Conservation (phyloP, 2,888 invertebrate species). For the Plebejus argus region DNA sequence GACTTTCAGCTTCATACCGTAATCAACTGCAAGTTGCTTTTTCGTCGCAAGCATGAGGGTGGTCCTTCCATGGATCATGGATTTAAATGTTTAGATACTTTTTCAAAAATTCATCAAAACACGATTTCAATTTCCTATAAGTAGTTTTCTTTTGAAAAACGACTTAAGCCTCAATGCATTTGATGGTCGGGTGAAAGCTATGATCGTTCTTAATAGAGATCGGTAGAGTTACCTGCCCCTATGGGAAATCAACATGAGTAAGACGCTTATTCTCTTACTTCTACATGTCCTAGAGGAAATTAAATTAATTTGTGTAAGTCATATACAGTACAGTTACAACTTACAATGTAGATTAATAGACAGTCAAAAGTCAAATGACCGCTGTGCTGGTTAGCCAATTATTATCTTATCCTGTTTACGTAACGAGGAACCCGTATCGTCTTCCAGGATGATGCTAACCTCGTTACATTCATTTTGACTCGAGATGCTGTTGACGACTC, state of each 20-base stretch:
- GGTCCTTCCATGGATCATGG: too few relatives aligned
- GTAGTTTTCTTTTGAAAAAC: too few relatives aligned
- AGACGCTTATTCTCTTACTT: not conserved
- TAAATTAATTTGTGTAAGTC: not conserved
- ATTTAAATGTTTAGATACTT: too few relatives aligned
- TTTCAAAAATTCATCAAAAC: too few relatives aligned
- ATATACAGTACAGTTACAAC: not conserved
- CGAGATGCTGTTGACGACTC: not conserved
- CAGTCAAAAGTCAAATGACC: constrained; percentile 29
- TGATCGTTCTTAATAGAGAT: not conserved
- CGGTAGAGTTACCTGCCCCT: not conserved
- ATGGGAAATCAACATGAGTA: not conserved
- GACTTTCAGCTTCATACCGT: too few relatives aligned
- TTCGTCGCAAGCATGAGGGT: too few relatives aligned
- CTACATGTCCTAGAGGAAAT: not conserved
- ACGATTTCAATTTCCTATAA: too few relatives aligned
- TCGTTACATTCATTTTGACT: constrained; percentile 5
- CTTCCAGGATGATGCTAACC: constrained; percentile 15
- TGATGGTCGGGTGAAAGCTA: not conserved
- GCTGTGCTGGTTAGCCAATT: constrained; percentile 57
- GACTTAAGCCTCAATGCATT: not conserved
- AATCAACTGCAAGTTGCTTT: too few relatives aligned
- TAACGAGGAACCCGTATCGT: constrained; percentile 54
- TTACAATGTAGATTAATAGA: constrained; percentile 19
- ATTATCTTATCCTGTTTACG: constrained; percentile 74